Conservation (phyloP, 1,140 invertebrate species). For the Bombus soroeensis region DNA sequence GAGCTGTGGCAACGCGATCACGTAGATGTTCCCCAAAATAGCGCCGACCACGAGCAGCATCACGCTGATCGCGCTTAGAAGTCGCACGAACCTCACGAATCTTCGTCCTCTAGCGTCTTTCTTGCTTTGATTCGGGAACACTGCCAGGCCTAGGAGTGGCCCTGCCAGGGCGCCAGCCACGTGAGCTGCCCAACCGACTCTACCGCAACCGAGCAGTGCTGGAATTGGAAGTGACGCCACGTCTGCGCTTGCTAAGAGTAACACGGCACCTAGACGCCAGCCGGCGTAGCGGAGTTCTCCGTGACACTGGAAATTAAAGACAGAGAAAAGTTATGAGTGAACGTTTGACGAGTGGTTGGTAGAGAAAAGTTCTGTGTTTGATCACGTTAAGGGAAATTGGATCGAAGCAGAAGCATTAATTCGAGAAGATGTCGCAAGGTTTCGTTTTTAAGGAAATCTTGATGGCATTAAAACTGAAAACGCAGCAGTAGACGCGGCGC, state of each 20-base stretch:
- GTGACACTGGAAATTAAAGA: constrained; percentile 82
- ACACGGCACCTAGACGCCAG: constrained; percentile 84
- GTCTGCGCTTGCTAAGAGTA: constrained; percentile 85
- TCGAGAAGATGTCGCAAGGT: background rate
- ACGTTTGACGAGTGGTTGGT: no score
- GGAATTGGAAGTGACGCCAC: constrained; percentile 81
- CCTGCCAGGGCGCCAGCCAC: constrained; percentile 91
- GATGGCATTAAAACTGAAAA: background rate
- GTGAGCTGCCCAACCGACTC: constrained; percentile 91
- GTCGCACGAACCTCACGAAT: constrained; percentile 78
- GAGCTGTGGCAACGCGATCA: constrained; percentile 78
- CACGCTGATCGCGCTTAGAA: constrained; percentile 76
- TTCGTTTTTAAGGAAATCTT: background rate
- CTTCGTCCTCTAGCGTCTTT: constrained; percentile 77
- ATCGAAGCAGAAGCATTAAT: background rate
- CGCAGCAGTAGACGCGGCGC: background rate
- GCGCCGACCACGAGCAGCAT: constrained; percentile 78
- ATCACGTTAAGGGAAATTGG: background rate
- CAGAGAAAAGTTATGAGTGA: background rate
- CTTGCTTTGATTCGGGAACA: constrained; percentile 85
- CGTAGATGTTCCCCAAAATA: constrained; percentile 79
- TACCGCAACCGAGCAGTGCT: constrained; percentile 77
- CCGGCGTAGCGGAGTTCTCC: constrained; percentile 84
- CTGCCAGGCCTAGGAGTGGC: constrained; percentile 89
- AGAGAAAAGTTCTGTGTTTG: background rate